Evolutionary conservation across 2,113 vertebrate genomes (phyloP), one percentile per base, ranked within the genome.

Genomic region (Shinisaurus crocodilurus): DNA sequence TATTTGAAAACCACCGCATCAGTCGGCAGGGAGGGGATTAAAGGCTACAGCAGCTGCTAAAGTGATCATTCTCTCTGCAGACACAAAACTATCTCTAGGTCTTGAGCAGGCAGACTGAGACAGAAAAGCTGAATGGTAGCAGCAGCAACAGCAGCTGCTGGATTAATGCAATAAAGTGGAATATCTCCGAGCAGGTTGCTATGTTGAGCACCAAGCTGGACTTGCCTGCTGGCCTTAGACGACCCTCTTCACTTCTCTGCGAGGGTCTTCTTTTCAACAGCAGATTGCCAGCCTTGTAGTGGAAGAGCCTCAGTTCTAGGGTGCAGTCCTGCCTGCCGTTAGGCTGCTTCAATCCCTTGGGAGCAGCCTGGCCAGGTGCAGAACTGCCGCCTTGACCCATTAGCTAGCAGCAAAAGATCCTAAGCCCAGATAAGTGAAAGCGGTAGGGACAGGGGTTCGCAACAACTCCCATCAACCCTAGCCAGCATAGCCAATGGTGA

Each of bases 61-160:
- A 89, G 75, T 54, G 90, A 72, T 84, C 15, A 1, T 9, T n/a
- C 83, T 34, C 34, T 34, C 82, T 69, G 54, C 63, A 37, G 91
- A 89, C 86, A 89, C 4, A 4, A 54, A 86, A 27, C 23, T 89
- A 83, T 57, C 74, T 89, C 88, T 9, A 82, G 45, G 67, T 92
- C 90, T 93, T 89, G 86, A 95, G 88, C 89, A 88, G 91, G 85
- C 70, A 92, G n/a, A 2, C 69, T 90, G 75, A 45, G 50, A 63
- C 16, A 87, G 81, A 82, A 79, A 29, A 88, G 90, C 45, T 79
- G 85, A 87, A 88, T 63, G 20, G 16, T 13, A 85, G 89, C 32
- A 60, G 69, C 80, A 89, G 50, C 5, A 74, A 12, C 0, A 0
- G 89, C 0, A 0, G 89, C 50, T 87, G 80, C 82, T 65, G 48